Conservation (phyloP, 2,797 vertebrate genomes). For the Heterohyrax brucei region DNA sequence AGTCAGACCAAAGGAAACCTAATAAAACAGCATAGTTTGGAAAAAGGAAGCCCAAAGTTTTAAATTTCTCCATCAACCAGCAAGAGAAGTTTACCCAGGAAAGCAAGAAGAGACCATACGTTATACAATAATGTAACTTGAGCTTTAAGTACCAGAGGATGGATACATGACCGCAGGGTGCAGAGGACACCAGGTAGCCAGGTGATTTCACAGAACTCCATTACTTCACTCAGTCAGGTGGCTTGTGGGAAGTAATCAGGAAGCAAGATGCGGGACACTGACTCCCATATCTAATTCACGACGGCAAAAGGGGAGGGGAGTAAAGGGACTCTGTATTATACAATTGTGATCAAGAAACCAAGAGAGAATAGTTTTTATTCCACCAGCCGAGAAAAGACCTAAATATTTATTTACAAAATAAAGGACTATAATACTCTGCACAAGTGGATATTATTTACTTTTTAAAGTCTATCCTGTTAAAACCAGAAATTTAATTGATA, state of each 20-base stretch:
- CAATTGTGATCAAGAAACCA: not conserved
- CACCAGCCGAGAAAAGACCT: not conserved
- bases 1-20: not conserved
- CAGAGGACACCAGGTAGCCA: accelerated
- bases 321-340: not conserved
- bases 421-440: not conserved
- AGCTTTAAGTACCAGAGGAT: not conserved
- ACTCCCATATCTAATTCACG: not conserved
- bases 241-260: not conserved
- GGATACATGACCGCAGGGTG: not conserved
- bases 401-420: not conserved
- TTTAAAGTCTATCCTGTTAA: not conserved
- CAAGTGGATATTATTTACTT: not conserved
- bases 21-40: accelerated
- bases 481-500: not conserved
- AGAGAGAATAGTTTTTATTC: not conserved
- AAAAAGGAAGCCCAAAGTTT: not conserved
- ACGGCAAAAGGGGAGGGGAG: not conserved
- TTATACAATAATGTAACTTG: not conserved
- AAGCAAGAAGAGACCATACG: not conserved
- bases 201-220: accelerated
- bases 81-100: not conserved
- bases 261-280: accelerated
- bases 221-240: not conserved
- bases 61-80: not conserved